A percentile compares a stretch with the other conserved stretches of the same genome.
These are phyloP conservation scores for Dipodomys merriami DNA, from an alignment of 2,113 vertebrate species.

Conservation along the genomic window DNA sequence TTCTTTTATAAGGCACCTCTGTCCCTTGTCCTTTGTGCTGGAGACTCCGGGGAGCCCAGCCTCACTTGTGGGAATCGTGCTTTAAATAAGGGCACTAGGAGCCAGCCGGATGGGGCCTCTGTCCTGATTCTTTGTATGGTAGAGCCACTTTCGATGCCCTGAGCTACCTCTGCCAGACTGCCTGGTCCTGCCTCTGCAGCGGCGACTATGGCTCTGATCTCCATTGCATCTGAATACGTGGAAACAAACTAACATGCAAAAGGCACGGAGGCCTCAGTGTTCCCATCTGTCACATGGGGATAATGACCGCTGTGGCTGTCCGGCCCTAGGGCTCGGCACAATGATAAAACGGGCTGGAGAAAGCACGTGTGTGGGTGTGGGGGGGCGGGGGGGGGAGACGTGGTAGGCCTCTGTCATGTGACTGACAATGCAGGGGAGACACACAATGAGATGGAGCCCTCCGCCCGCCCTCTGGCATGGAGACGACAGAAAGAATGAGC, in stretches of 20 bases:
- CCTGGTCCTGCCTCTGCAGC: not conserved
- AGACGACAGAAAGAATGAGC: slow-evolving; percentile 89
- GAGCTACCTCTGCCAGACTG: not conserved
- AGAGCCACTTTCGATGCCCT: not conserved
- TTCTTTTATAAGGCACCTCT: slow-evolving; percentile 11
- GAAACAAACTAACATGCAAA: not conserved
- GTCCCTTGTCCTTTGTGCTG: not conserved
- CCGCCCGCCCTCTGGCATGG: slow-evolving; percentile 86
- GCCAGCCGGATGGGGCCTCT: not conserved
- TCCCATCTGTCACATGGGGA: slow-evolving; percentile 30
- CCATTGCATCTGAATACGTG: not conserved
- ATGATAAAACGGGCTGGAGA: not conserved
- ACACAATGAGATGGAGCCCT: slow-evolving; percentile 89
- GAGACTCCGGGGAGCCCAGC: not conserved
- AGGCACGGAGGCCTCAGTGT: not conserved
- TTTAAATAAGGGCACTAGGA: not conserved
- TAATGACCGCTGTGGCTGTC: accelerated
- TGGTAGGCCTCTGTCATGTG: slow-evolving; percentile 78
- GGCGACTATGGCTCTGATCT: not conserved
- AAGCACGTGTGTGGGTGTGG: not conserved
- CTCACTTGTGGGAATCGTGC: not conserved
- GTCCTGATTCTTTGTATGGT: accelerated
- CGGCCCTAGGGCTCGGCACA: not conserved
- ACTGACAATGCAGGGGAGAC: slow-evolving; percentile 88
- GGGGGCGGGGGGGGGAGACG: not conserved